Percentiles rank a stretch among this genome's conserved stretches.
Evolutionary conservation across 2,888 invertebrate genomes (phyloP).

Genomic region (Busseola fusca): DNA sequence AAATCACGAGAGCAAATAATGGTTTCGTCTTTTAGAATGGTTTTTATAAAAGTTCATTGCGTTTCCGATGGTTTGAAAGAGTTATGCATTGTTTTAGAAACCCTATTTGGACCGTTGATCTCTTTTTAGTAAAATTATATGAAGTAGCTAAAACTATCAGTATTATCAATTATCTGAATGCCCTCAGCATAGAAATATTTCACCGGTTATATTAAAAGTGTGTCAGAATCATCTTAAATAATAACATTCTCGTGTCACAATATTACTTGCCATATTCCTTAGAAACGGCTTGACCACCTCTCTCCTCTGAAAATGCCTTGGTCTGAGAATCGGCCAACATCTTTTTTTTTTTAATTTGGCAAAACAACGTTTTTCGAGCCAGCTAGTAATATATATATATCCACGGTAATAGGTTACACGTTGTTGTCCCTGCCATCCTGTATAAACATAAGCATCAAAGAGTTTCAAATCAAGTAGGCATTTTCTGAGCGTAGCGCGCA

Average conservation of each 20-base stretch:
- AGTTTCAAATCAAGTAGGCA: slow-evolving; percentile 23
- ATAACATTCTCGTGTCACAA: too few relatives aligned
- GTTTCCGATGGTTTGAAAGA: not conserved
- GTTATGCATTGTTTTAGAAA: not conserved
- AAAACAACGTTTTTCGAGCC: too few relatives aligned
- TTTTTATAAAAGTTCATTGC: not conserved
- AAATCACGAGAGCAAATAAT: not conserved
- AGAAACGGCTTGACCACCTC: too few relatives aligned
- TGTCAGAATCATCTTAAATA: too few relatives aligned
- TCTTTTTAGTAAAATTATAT: not conserved
- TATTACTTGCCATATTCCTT: too few relatives aligned
- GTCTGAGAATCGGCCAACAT: too few relatives aligned
- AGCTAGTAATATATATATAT: too few relatives aligned
- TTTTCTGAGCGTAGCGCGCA: not conserved
- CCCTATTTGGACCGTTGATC: not conserved
- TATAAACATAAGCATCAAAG: not conserved
- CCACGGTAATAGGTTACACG: not conserved
- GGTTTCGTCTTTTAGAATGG: not conserved
- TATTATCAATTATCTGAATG: too few relatives aligned
- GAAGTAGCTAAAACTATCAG: not conserved
- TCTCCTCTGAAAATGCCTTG: too few relatives aligned
- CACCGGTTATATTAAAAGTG: too few relatives aligned
- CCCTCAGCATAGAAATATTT: too few relatives aligned
- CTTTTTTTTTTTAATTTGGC: too few relatives aligned
- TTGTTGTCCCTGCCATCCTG: not conserved